phyloP scores from a whole-genome alignment of 2,888 invertebrate species.

The Drosophila testacea region DNA sequence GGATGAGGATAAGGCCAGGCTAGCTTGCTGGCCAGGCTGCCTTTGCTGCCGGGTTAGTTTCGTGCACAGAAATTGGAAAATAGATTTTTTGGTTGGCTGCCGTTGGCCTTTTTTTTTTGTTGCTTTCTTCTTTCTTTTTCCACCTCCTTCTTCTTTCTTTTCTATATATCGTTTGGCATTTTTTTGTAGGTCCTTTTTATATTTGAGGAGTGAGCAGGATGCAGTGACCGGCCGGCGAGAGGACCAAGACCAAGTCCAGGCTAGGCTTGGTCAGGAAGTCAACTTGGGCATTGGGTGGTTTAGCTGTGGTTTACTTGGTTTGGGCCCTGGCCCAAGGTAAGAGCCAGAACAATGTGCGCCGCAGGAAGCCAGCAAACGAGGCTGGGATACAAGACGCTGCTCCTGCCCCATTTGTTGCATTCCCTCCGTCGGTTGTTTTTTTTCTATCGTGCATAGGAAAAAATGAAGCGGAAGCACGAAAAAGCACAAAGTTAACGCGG shows the following conservation, averaged over 20 bases:
- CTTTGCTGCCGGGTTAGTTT: conserved; percentile 49
- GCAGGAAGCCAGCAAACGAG: conserved; percentile 40
- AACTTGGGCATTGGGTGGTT: conserved; percentile 17
- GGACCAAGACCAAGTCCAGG: not conserved
- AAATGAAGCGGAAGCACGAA: conserved; percentile 77
- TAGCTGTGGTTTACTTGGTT: conserved; percentile 15
- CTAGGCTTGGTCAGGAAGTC: conserved; percentile 45
- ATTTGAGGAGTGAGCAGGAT: conserved; percentile 40
- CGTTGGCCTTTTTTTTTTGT: conserved; percentile 55
- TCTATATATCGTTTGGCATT: conserved; percentile 40
- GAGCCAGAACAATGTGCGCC: conserved; percentile 54
- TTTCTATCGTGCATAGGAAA: conserved; percentile 46
- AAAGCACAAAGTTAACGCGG: conserved; percentile 73
- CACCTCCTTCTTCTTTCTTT: not conserved
- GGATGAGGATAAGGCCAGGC: conserved; percentile 40
- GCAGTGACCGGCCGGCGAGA: conserved; percentile 30
- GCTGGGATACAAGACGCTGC: conserved; percentile 52
- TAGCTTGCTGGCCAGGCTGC: conserved; percentile 11
- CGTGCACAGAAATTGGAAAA: conserved; percentile 80
- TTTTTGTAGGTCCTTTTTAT: conserved; percentile 33
- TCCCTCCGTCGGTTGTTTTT: conserved; percentile 15
- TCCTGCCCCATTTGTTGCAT: conserved; percentile 54
- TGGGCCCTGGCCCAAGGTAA: conserved; percentile 51
- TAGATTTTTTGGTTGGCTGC: conserved; percentile 81
- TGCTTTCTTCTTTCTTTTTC: conserved; percentile 1